Conservation (phyloP, 2,888 invertebrate genomes). For the Trichopoda pennipes region DNA sequence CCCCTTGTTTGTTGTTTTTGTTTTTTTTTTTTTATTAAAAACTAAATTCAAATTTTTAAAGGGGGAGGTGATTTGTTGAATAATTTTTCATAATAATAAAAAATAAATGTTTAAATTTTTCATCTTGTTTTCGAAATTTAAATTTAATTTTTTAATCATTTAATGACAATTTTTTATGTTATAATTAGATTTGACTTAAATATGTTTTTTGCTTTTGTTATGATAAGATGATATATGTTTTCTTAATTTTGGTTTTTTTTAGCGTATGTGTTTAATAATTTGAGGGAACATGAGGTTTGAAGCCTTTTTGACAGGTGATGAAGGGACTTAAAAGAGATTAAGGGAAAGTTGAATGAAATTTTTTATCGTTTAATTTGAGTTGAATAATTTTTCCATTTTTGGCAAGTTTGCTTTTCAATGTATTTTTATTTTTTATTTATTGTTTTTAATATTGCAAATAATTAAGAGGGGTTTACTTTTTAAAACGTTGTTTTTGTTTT, state of each 20-base stretch:
- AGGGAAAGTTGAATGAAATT: not conserved
- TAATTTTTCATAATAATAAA: constrained; percentile 3
- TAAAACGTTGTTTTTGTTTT: constrained; percentile 32
- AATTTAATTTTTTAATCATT: not conserved
- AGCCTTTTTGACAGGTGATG: not conserved
- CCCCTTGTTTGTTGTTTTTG: not conserved
- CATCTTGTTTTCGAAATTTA: not conserved
- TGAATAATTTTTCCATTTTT: constrained; percentile 59
- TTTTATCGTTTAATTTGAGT: constrained; percentile 57
- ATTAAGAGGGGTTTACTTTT: constrained; percentile 16
- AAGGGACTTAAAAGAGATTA: not conserved
- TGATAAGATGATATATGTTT: constrained; percentile 56
- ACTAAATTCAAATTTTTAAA: constrained; percentile 7
- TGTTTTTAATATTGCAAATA: constrained; percentile 45
- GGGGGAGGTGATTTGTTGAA: not conserved
- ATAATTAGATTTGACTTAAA: constrained; percentile 44
- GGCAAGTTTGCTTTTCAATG: constrained; percentile 55
- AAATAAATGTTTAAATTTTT: constrained; percentile 4
- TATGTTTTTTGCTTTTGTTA: constrained; percentile 28
- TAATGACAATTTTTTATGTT: constrained; percentile 3
- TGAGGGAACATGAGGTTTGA: constrained; percentile 2
- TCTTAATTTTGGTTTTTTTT: constrained; percentile 6
- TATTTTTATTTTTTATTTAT: constrained; percentile 52
- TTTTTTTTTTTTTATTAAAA: constrained; percentile 31
- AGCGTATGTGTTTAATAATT: constrained; percentile 22